Evolutionary conservation across 2,888 invertebrate species (phyloP).

Genomic region (Apamea epomidion): DNA sequence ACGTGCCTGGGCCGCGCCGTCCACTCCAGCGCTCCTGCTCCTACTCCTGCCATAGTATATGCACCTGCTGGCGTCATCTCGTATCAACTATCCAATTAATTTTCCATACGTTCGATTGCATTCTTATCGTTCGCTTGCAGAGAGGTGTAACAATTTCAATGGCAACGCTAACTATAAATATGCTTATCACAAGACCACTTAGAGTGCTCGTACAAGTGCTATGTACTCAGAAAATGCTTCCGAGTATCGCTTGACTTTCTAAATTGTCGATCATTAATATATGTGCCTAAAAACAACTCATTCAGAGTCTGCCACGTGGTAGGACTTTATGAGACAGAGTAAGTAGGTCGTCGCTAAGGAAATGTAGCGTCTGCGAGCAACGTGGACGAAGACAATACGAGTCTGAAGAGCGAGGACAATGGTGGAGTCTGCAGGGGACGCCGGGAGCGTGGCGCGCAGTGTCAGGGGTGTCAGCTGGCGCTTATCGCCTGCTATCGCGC

Average conservation of each 20-base stretch:
- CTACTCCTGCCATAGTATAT: conserved; percentile 16
- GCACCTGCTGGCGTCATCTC: conserved; percentile 26
- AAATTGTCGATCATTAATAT: conserved; percentile 47
- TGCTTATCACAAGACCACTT: conserved; percentile 56
- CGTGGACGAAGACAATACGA: not conserved
- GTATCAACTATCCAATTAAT: conserved; percentile 53
- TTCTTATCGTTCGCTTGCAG: conserved; percentile 57
- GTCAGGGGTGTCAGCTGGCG: conserved; percentile 65
- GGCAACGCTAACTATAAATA: conserved; percentile 65
- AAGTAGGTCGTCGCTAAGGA: conserved; percentile 11
- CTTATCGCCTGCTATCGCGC: conserved; percentile 71
- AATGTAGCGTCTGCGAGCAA: not conserved
- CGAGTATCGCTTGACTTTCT: conserved; percentile 52
- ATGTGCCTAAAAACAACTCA: conserved; percentile 35
- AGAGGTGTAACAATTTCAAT: conserved; percentile 60
- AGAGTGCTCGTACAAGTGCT: conserved; percentile 23
- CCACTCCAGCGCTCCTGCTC: conserved; percentile 2
- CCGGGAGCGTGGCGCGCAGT: conserved; percentile 14
- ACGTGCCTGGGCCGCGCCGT: not conserved
- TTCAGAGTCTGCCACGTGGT: conserved; percentile 8
- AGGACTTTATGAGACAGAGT: not conserved
- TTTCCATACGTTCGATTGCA: conserved; percentile 57
- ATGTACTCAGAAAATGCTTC: conserved; percentile 33
- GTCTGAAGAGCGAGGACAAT: conserved; percentile 4
- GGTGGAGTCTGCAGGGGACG: conserved; percentile 1